These are phyloP conservation scores for Harmothoe impar DNA, from an alignment of 2,888 invertebrate genomes.

Conservation along the genomic window DNA sequence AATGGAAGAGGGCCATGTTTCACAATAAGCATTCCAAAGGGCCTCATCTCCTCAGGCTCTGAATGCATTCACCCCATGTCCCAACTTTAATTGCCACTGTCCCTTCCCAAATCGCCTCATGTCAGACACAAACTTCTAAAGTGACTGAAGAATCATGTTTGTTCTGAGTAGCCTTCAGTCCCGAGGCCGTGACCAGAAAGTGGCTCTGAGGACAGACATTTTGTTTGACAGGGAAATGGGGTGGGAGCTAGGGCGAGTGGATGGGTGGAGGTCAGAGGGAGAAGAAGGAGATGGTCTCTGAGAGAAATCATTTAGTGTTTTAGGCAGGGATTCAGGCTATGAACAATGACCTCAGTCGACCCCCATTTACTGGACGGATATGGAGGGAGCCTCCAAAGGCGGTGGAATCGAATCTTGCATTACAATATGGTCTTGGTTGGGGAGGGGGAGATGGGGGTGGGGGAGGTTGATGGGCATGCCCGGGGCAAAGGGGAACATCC, in stretches of 20 bases:
- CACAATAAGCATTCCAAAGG: too few species aligned
- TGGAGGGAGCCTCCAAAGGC: neutral
- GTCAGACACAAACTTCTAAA: neutral
- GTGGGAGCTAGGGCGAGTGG: neutral
- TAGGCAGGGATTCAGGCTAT: neutral
- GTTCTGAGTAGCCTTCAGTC: neutral
- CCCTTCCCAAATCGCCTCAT: too few species aligned
- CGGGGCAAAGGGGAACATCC: neutral
- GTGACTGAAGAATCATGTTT: neutral
- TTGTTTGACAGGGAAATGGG: neutral
- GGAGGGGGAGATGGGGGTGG: neutral
- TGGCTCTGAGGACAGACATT: neutral
- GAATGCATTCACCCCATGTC: too few species aligned
- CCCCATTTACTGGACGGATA: slow-evolving; percentile 34
- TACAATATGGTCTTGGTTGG: slow-evolving; percentile 8
- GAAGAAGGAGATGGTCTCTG: neutral
- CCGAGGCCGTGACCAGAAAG: slow-evolving; percentile 8
- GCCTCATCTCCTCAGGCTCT: too few species aligned
- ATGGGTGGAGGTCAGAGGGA: neutral
- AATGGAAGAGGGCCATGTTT: too few species aligned
- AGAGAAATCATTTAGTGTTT: neutral
- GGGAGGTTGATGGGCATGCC: neutral
- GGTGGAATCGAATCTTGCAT: neutral
- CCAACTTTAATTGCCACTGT: too few species aligned
- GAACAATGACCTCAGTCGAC: slow-evolving; percentile 39